Percentiles rank a stretch among this genome's conserved stretches.
phyloP scores from a whole-genome alignment of 2,113 vertebrate species.

The Furnarius figulus region DNA sequence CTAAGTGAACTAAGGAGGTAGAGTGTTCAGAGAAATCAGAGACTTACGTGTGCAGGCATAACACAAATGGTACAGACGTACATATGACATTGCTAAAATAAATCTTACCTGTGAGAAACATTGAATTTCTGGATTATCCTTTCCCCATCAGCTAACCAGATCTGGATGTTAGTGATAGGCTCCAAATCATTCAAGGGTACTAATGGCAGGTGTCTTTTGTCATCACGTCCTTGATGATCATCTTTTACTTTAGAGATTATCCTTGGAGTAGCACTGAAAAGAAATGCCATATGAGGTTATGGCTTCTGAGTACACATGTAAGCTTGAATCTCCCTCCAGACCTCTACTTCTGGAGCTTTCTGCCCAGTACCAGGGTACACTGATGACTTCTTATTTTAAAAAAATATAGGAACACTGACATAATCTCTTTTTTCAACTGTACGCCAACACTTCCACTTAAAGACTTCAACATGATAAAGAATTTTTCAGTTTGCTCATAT shows the following conservation, averaged over 20 bases:
- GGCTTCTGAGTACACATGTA: background rate
- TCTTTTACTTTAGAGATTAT: conserved; percentile 85
- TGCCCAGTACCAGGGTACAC: background rate
- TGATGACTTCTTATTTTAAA: background rate
- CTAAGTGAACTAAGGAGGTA: background rate
- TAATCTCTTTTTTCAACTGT: background rate
- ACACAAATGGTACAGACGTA: background rate
- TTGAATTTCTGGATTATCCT: conserved; percentile 94
- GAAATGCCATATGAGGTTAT: background rate
- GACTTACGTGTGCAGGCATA: background rate
- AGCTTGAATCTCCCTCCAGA: background rate
- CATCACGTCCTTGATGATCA: conserved; percentile 76
- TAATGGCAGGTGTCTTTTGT: conserved; percentile 77
- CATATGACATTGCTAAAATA: background rate
- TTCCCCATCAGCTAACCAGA: conserved; percentile 94
- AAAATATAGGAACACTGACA: background rate
- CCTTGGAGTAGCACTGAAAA: conserved; percentile 87
- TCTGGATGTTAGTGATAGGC: conserved; percentile 89
- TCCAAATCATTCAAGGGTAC: conserved; percentile 86
- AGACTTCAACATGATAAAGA: background rate
- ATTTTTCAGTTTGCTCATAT: background rate
- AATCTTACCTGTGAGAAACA: conserved; percentile 86
- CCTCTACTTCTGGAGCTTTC: background rate
- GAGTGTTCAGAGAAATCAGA: background rate
- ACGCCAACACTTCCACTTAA: background rate